Evolutionary conservation across 2,113 vertebrate species (phyloP).

Genomic region (Sander vitreus): DNA sequence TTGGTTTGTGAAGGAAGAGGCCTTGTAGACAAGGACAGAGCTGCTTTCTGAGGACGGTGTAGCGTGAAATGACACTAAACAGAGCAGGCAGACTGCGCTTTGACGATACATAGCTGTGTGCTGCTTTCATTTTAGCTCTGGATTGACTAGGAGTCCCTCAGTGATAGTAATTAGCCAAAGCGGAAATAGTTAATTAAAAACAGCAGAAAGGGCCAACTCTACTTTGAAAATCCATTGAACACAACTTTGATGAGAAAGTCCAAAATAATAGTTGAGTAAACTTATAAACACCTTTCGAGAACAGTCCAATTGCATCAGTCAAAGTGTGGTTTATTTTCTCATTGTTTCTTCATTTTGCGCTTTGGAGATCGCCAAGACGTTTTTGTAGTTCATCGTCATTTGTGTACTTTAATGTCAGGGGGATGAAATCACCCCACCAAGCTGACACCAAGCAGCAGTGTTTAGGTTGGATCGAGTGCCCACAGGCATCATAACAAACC

Average conservation of each 20-base stretch:
- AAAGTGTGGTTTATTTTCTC: not conserved
- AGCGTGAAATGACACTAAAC: slow-evolving; percentile 69
- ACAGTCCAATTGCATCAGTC: not conserved
- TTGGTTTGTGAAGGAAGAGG: slow-evolving; percentile 18
- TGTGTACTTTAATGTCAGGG: not conserved
- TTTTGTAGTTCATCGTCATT: slow-evolving; percentile 7
- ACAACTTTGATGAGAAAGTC: slow-evolving; percentile 40
- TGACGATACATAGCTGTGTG: slow-evolving; percentile 66
- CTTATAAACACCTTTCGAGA: slow-evolving; percentile 13
- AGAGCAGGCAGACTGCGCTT: slow-evolving; percentile 55
- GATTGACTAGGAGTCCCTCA: slow-evolving; percentile 52
- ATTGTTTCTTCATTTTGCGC: not conserved
- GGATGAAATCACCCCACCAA: slow-evolving; percentile 9
- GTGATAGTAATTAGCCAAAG: slow-evolving; percentile 57
- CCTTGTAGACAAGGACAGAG: slow-evolving; percentile 59
- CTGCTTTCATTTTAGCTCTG: slow-evolving; percentile 47
- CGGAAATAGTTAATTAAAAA: slow-evolving; percentile 70
- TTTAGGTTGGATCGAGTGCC: not conserved
- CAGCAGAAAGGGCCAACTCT: slow-evolving; percentile 10
- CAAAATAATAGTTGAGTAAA: slow-evolving; percentile 12
- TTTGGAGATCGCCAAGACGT: slow-evolving; percentile 3
- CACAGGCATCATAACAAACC: slow-evolving; percentile 44
- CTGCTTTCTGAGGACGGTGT: slow-evolving; percentile 39
- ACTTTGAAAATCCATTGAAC: slow-evolving; percentile 54
- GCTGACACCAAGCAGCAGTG: slow-evolving; percentile 8